These are phyloP conservation scores for Larimichthys crocea DNA, from an alignment of 2,113 vertebrate genomes.

Conservation along the genomic window DNA sequence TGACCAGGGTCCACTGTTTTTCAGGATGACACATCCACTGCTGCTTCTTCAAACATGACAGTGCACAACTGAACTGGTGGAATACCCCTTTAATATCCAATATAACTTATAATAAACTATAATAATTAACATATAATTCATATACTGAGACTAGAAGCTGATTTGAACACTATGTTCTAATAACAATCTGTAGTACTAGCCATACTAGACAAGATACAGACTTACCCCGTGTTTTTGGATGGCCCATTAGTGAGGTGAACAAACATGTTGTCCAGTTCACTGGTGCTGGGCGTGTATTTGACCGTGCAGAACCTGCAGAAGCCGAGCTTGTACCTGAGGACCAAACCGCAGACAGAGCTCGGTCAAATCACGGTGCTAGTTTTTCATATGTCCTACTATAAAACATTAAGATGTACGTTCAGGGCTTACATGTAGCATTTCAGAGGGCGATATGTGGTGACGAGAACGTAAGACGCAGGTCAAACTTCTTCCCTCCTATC, in stretches of 20 bases:
- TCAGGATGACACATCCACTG: background rate
- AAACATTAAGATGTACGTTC: no score
- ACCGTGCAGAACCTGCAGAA: constrained; percentile 99
- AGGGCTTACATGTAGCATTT: constrained; percentile 96
- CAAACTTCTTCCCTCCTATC: constrained; percentile 98
- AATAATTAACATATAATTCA: background rate
- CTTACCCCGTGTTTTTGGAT: constrained; percentile 96
- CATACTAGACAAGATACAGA: background rate
- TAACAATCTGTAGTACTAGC: background rate
- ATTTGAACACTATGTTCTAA: background rate
- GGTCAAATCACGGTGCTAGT: no score
- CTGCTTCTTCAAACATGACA: background rate
- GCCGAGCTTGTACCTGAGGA: constrained; percentile 93
- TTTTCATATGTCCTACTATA: no score
- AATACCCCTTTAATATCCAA: background rate
- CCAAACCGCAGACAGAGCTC: background rate
- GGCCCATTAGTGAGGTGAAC: constrained; percentile 97
- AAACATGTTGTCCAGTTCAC: constrained; percentile 99
- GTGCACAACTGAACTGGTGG: background rate
- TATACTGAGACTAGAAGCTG: background rate
- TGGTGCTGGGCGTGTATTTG: constrained; percentile 97
- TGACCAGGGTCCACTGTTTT: no score
- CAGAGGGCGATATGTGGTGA: constrained; percentile 94
- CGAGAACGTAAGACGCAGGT: constrained; percentile 96
- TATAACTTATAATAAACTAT: background rate